Base-by-base conservation (phyloP, 2,797 vertebrate genomes). In the Dermochelys coriacea region DNA sequence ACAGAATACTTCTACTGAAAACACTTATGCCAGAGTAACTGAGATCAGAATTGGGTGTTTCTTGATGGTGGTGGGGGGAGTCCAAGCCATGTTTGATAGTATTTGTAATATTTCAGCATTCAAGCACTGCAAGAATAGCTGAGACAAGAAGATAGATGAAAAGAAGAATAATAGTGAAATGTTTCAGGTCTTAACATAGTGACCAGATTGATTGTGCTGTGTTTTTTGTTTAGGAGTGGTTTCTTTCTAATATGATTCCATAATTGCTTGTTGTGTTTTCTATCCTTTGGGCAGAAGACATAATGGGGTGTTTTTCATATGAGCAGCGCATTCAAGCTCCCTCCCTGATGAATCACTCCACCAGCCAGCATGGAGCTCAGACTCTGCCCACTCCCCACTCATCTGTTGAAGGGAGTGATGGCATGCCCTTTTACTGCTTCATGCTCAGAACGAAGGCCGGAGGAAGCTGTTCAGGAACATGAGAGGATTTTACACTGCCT, bases 371-470 rank as follows among this genome's bases (percentile, higher is more conserved):
- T 16, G n/a, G 16, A 25, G n/a, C 18, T 23, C 49, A 34, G 8
- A 12, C 86, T 86, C 29, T 90, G 41, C 21, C 0, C 0, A 49
- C 15, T 49, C 14, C 14, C 45, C 41, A 49, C 74, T 49, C 74
- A 49, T 29, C 15, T 8, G 45, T 49, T 49, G 15, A 14, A 15
- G 27, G 27, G 7, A 21, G 7, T 14, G 71, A 77, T 49, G 27
- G 15, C 27, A 31, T 29, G 15, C 27, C 29, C 27, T 29, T 47
- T 1, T 54, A 12, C 11, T 0, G 0, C 45, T 47, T 15, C 4
- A 1, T 79, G 5, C 29, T 23, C 37, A 71, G 10, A 25, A 9
- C 5, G 57, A 80, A 29, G 74, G 29, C 1, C 0, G 49, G 14
- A 49, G 80, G 3, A 4, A 5, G 12, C 11, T 4, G 19, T 0